Percentiles rank a stretch among this genome's conserved stretches.
Evolutionary conservation across 2,888 invertebrate species (phyloP).

Genomic region (Limenitis camilla): DNA sequence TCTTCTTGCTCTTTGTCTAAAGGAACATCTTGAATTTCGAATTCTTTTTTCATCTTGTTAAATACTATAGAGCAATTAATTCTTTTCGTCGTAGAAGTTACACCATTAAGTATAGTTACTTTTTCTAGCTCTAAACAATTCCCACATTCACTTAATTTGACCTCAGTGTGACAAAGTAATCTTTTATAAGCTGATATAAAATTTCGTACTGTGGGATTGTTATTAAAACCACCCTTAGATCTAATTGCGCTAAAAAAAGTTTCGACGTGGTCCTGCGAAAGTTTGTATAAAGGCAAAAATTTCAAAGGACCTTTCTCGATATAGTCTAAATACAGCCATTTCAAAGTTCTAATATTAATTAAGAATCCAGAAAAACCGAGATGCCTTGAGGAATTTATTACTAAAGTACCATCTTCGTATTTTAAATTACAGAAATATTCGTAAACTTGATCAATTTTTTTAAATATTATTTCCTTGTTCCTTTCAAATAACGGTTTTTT

Average conservation of each 20-base stretch:
- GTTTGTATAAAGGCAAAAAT: constrained; percentile 14
- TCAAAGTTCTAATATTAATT: constrained; percentile 3
- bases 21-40: neutral
- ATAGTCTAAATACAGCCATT: constrained; percentile 9
- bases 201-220: constrained; percentile 25
- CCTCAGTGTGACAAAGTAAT: constrained; percentile 17
- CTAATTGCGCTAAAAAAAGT: neutral
- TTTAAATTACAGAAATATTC: neutral
- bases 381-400: neutral
- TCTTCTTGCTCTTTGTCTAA: neutral
- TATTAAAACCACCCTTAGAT: constrained; percentile 9
- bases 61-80: neutral
- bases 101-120: constrained; percentile 9
- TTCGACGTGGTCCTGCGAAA: constrained; percentile 2
- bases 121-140: constrained; percentile 21
- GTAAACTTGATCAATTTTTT: neutral
- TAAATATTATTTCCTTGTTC: neutral
- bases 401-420: neutral
- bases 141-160: constrained; percentile 6
- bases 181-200: too few species aligned
- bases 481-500: too few species aligned
- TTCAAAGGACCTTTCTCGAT: constrained; percentile 10
- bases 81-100: neutral
- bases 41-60: neutral
- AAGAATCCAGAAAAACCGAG: constrained; percentile 10